Conservation (phyloP, 2,797 vertebrate species). For the Myotis findleyi region DNA sequence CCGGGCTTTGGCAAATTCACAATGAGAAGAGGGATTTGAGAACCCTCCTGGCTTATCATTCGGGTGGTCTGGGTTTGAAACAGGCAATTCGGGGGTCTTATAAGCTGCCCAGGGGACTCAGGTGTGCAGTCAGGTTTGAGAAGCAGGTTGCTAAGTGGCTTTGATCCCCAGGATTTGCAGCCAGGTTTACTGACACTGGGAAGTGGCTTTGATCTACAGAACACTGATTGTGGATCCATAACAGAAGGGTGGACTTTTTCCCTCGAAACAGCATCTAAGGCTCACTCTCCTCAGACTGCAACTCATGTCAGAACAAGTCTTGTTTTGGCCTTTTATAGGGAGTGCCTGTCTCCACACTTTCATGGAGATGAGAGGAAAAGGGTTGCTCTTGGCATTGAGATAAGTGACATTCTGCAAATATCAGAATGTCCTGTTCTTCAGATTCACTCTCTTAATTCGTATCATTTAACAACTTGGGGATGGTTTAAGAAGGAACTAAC, state of each 20-base stretch:
- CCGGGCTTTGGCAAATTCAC: neutral
- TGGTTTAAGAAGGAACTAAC: conserved; percentile 69
- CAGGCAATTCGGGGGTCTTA: neutral
- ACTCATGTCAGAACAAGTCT: neutral
- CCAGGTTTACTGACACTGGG: neutral
- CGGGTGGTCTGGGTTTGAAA: neutral
- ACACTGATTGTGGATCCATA: neutral
- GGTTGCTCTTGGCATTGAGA: conserved; percentile 43
- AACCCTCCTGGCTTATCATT: neutral
- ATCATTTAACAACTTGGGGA: conserved; percentile 61
- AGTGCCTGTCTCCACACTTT: conserved; percentile 50
- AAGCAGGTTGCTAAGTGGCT: neutral
- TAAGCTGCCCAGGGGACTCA: neutral
- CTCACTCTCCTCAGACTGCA: neutral
- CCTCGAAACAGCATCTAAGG: neutral
- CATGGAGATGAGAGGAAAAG: neutral
- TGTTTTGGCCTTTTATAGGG: neutral
- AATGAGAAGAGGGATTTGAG: neutral
- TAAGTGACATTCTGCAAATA: conserved; percentile 76
- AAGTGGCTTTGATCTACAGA: neutral
- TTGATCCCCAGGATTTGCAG: too few relatives aligned
- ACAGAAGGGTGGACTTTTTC: neutral
- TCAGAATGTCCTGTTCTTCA: conserved; percentile 70
- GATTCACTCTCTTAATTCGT: conserved; percentile 55
- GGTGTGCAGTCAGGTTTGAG: neutral